phyloP scores from a whole-genome alignment of 2,888 invertebrate species.

The Vesta saturnalis region DNA sequence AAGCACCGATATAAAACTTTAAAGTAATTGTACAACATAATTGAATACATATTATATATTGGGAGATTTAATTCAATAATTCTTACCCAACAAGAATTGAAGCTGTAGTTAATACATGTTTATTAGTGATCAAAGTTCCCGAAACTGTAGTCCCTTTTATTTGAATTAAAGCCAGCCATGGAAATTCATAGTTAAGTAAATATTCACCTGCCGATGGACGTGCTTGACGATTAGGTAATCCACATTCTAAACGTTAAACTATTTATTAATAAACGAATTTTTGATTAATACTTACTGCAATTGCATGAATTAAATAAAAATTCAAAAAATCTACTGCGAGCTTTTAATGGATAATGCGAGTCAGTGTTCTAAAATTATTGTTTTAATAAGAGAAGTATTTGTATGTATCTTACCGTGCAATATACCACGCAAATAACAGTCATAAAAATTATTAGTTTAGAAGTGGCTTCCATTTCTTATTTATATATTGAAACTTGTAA shows the following conservation, averaged over 20 bases:
- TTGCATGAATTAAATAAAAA: slow-evolving; percentile 51
- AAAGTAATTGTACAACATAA: too few relatives aligned
- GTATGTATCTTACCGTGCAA: too few relatives aligned
- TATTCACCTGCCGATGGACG: slow-evolving; percentile 64
- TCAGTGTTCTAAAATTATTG: too few relatives aligned
- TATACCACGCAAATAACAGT: too few relatives aligned
- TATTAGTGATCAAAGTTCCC: slow-evolving; percentile 68
- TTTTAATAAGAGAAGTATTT: too few relatives aligned
- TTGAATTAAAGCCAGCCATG: slow-evolving; percentile 66
- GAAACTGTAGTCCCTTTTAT: slow-evolving; percentile 58
- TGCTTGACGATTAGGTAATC: slow-evolving; percentile 62
- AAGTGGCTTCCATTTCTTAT: too few relatives aligned
- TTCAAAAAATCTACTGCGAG: slow-evolving; percentile 46
- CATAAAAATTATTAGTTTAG: too few relatives aligned
- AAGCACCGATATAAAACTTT: too few relatives aligned
- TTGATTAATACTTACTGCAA: slow-evolving; percentile 52
- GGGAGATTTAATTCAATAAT: slow-evolving; percentile 57
- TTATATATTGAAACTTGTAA: too few relatives aligned
- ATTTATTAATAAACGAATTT: background rate
- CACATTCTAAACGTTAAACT: slow-evolving; percentile 58
- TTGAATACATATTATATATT: slow-evolving; percentile 55
- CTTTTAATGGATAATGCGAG: too few relatives aligned
- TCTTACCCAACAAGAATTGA: slow-evolving; percentile 64
- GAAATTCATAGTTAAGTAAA: slow-evolving; percentile 65
- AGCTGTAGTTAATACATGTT: slow-evolving; percentile 68